These are phyloP conservation scores for Verasper variegatus DNA, from an alignment of 2,113 vertebrate species.

Conservation along the genomic window DNA sequence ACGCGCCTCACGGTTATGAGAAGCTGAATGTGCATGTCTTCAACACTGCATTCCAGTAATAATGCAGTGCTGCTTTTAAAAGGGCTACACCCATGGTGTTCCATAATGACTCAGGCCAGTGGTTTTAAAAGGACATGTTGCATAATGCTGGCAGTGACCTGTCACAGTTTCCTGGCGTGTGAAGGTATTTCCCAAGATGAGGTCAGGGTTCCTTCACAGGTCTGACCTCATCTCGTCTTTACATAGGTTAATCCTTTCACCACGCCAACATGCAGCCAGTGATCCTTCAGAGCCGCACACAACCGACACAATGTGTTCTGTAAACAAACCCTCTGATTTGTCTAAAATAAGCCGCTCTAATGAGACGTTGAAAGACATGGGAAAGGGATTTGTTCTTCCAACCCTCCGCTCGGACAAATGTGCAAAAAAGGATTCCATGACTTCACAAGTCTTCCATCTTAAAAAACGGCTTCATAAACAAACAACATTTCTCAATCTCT, in stretches of 20 bases:
- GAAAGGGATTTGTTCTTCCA: slow-evolving; percentile 3
- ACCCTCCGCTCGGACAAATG: not conserved
- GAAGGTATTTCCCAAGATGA: slow-evolving; percentile 75
- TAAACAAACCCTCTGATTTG: slow-evolving; percentile 5
- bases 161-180: slow-evolving; percentile 73
- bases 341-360: slow-evolving; percentile 3
- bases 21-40: not conserved
- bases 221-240: slow-evolving; percentile 9
- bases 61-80: slow-evolving; percentile 26
- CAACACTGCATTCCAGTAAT: slow-evolving; percentile 11
- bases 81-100: slow-evolving; percentile 39
- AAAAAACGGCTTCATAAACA: slow-evolving; percentile 11
- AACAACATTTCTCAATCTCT: not conserved
- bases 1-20: not conserved
- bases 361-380: slow-evolving; percentile 14
- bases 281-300: slow-evolving; percentile 16
- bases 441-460: slow-evolving; percentile 24
- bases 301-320: not conserved
- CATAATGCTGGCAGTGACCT: slow-evolving; percentile 40
- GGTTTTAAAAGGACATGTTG: slow-evolving; percentile 58
- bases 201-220: slow-evolving; percentile 47
- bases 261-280: slow-evolving; percentile 31
- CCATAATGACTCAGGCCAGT: slow-evolving; percentile 33
- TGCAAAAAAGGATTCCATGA: slow-evolving; percentile 17
- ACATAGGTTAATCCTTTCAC: slow-evolving; percentile 53